Conservation (phyloP, 2,113 vertebrate species). For the Lota lota region DNA sequence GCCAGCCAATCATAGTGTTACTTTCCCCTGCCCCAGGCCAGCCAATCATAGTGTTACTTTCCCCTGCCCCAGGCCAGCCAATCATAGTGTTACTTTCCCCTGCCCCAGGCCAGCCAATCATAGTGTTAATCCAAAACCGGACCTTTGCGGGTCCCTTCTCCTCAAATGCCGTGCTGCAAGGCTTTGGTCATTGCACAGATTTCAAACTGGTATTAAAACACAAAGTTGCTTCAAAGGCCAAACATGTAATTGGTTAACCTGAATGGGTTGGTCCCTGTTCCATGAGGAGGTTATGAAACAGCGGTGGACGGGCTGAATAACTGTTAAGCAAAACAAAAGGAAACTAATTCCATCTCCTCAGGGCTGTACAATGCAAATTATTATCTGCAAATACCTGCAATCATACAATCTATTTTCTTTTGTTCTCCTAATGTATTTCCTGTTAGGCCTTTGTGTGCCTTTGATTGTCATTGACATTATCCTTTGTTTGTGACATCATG, state of each 20-base stretch:
- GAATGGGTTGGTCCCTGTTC: slow-evolving; percentile 21
- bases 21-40: neutral
- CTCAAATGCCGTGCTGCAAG: slow-evolving; percentile 48
- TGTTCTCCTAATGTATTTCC: too few species aligned
- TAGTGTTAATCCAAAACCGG: slow-evolving; percentile 45
- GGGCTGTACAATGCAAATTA: too few species aligned
- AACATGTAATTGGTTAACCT: slow-evolving; percentile 48
- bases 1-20: neutral
- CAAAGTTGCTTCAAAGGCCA: slow-evolving; percentile 59
- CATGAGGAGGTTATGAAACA: neutral
- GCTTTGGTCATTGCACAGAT: slow-evolving; percentile 8
- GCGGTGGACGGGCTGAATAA: slow-evolving; percentile 28
- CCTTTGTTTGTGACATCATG: too few species aligned
- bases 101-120: slow-evolving; percentile 30
- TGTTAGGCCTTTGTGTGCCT: too few species aligned
- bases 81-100: too few species aligned
- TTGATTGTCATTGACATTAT: too few species aligned
- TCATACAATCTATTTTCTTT: too few species aligned
- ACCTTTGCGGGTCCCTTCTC: slow-evolving; percentile 36
- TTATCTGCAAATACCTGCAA: too few species aligned
- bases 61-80: slow-evolving; percentile 8
- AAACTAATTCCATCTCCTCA: too few species aligned
- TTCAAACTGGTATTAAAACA: slow-evolving; percentile 54
- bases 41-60: slow-evolving; percentile 41
- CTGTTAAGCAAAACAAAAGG: neutral